These are phyloP conservation scores for Hofmannophila pseudospretella DNA, from an alignment of 2,888 invertebrate genomes.

Conservation along the genomic window DNA sequence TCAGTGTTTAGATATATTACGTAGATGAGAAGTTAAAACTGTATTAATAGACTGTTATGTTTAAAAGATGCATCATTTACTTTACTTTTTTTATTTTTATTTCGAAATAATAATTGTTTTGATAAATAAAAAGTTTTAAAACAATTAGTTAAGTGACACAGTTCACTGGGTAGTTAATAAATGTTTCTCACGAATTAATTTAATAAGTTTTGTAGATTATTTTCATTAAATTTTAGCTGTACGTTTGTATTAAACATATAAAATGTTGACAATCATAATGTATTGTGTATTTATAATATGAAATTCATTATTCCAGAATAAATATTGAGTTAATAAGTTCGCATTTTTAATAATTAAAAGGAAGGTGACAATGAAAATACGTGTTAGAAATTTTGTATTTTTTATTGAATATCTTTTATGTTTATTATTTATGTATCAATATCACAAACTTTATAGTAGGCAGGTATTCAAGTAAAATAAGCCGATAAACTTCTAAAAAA, in stretches of 20 bases:
- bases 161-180: constrained; percentile 6
- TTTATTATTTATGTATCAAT: constrained; percentile 47
- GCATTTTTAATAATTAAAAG: constrained; percentile 10
- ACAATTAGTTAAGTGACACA: constrained; percentile 1
- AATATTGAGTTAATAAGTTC: constrained; percentile 65
- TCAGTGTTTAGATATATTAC: constrained; percentile 59
- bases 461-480: constrained; percentile 69
- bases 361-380: constrained; percentile 17
- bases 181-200: constrained; percentile 12
- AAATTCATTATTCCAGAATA: constrained; percentile 71
- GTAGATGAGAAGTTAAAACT: constrained; percentile 44
- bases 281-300: constrained; percentile 66
- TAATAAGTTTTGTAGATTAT: constrained; percentile 14
- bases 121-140: background rate
- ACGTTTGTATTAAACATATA: constrained; percentile 49
- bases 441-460: constrained; percentile 68
- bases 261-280: constrained; percentile 62
- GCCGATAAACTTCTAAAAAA: constrained; percentile 64
- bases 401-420: constrained; percentile 73
- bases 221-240: constrained; percentile 23
- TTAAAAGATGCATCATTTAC: constrained; percentile 14
- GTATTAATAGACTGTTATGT: constrained; percentile 54
- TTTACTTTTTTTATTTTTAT: constrained; percentile 16
- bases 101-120: background rate
- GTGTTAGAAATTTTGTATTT: constrained; percentile 66